phyloP scores from a whole-genome alignment of 2,113 vertebrate genomes.

The Nycticebus coucang region DNA sequence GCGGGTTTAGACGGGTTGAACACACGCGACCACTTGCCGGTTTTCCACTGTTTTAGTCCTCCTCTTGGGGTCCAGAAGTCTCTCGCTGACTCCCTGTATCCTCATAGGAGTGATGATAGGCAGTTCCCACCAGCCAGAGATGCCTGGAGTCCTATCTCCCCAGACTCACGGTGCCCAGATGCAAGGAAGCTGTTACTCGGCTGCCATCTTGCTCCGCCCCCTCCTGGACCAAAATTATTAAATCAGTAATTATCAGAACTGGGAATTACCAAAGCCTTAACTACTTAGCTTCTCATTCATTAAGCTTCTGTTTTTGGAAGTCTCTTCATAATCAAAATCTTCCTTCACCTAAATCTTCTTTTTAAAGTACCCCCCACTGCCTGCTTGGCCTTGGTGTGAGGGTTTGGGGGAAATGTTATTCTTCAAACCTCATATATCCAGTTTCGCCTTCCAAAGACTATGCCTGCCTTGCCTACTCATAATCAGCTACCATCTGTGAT shows the following conservation, averaged over 20 bases:
- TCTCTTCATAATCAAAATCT: background rate
- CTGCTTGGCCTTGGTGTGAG: background rate
- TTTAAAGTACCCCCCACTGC: background rate
- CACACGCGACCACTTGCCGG: no score
- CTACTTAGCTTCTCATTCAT: background rate
- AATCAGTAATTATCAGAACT: background rate
- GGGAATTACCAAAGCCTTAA: background rate
- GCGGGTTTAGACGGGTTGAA: no score
- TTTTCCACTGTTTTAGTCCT: no score
- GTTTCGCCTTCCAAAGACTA: background rate
- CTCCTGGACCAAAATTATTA: background rate
- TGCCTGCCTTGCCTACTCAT: background rate
- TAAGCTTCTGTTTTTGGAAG: background rate
- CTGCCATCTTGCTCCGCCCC: no score
- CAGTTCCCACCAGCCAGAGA: no score
- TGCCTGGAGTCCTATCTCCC: no score
- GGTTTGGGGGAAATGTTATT: background rate
- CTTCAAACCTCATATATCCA: background rate
- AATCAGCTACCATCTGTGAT: background rate
- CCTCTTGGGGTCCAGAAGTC: no score
- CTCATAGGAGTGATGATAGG: no score
- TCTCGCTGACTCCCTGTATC: no score
- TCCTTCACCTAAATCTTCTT: background rate
- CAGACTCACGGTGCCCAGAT: no score
- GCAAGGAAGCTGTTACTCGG: no score